Base-by-base conservation (phyloP, 2,113 vertebrate species). In the Lophius piscatorius region DNA sequence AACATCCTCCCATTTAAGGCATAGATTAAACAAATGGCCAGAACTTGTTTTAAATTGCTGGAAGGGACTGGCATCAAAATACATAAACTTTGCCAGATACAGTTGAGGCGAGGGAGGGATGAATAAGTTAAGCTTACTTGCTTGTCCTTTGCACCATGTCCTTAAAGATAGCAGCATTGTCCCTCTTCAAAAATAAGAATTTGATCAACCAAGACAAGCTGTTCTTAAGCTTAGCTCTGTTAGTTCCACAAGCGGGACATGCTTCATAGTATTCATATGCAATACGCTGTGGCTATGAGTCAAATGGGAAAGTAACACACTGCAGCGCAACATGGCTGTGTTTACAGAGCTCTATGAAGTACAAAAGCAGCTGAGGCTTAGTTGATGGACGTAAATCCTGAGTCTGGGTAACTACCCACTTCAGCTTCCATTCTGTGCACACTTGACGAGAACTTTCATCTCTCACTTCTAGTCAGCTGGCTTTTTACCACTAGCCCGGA, bases 371-470 rank as follows among this genome's bases (percentile, higher is more conserved):
- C 59, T 9, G 11, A 26, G 70, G 82, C 80, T 90, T 83, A 86
- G 38, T 9, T 91, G 87, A 91, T 88, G 78, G 88, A 91, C 87
- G 67, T 74, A 89, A 90, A 89, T 87, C 87, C 84, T 87, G 70
- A 90, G 66, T 84, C 86, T 59, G 21, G 41, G 49, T 90, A 88
- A 89, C 80, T 83, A 87, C 56, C 72, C 6, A 20, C 48, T 70
- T n/a, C 13, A 20, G 38, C 71, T 83, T 48, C 73, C 57, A 77
- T 76, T 68, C 65, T 2, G 18, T 45, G 26, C 72, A 71, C 23
- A 42, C 61, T 51, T 57, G 69, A 57, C 34, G 11, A 65, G 50
- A 83, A 78, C 87, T 89, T 91, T 90, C 67, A 89, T 89, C 86
- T 75, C 59, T 71, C 68, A 31, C 73, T 71, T 75, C 7, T 39